Percentiles rank a stretch among this genome's conserved stretches.
phyloP scores from a whole-genome alignment of 2,797 vertebrate species.

The Etheostoma perlongum region DNA sequence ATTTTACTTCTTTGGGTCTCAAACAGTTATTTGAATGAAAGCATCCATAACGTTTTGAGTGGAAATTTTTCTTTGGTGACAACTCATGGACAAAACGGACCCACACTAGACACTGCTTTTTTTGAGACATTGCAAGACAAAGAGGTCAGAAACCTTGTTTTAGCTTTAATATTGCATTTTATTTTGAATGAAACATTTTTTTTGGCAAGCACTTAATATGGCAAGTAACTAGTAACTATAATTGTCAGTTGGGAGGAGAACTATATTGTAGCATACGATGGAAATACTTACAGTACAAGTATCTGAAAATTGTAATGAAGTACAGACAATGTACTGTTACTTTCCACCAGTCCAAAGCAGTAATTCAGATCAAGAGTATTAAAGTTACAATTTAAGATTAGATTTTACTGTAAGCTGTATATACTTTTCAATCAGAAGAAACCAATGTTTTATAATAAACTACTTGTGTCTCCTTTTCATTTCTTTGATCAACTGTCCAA shows the following conservation, averaged over 20 bases:
- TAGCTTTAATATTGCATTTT: neutral
- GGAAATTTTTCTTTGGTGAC: too few species aligned
- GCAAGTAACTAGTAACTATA: neutral
- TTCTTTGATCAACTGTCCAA: neutral
- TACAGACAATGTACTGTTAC: neutral
- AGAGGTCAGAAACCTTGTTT: neutral
- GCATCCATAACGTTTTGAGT: neutral
- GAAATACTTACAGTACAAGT: neutral
- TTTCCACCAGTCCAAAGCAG: neutral
- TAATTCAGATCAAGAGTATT: neutral
- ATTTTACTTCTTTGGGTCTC: neutral
- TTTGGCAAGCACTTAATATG: neutral
- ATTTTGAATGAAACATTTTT: neutral
- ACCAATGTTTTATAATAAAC: neutral
- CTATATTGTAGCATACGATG: neutral
- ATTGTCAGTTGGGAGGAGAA: neutral
- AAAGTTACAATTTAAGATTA: neutral
- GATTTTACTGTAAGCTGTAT: neutral
- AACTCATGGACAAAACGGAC: too few species aligned
- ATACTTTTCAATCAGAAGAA: conserved; percentile 1
- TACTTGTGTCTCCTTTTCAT: neutral
- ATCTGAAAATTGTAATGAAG: neutral
- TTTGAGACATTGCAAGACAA: neutral
- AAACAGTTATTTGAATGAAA: neutral
- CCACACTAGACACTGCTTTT: neutral